phyloP scores from a whole-genome alignment of 2,113 vertebrate species.

The Nothobranchius kuhntae region DNA sequence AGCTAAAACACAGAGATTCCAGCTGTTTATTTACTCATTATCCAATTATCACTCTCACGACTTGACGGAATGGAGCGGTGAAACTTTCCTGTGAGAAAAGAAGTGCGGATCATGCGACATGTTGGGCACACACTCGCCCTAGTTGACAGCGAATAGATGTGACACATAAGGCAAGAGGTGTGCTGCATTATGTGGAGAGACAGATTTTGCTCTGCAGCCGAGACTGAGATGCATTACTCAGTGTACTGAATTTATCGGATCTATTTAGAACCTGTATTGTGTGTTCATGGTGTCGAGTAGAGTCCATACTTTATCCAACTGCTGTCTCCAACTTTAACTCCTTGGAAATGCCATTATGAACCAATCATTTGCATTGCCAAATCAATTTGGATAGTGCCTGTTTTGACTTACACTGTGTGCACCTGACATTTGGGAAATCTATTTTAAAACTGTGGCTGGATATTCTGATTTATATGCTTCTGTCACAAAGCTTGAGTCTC shows the following conservation, averaged over 20 bases:
- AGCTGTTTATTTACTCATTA: conserved; percentile 75
- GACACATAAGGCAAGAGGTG: conserved; percentile 63
- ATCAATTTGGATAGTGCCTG: background rate
- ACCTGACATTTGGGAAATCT: background rate
- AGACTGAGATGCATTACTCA: conserved; percentile 45
- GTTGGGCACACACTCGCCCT: conserved; percentile 49
- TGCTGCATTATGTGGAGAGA: conserved; percentile 53
- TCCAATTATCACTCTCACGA: conserved; percentile 66
- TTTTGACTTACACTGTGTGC: background rate
- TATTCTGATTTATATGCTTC: conserved; percentile 1
- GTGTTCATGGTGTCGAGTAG: conserved; percentile 15
- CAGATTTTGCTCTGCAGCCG: conserved; percentile 62
- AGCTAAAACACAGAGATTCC: conserved; percentile 45
- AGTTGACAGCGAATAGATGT: conserved; percentile 61
- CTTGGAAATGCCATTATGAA: conserved; percentile 10
- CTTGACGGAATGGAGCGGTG: conserved; percentile 35
- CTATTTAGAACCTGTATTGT: conserved; percentile 42
- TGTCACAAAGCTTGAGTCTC: too few species aligned
- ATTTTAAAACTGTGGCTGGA: background rate
- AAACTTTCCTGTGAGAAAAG: conserved; percentile 67
- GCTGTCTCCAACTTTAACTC: conserved; percentile 12
- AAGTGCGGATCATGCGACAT: conserved; percentile 48
- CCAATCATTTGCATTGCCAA: conserved; percentile 17
- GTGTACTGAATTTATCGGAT: conserved; percentile 36
- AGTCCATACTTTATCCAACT: conserved; percentile 1